Evolutionary conservation across 1,140 invertebrate genomes (phyloP).

Genomic region (Rhizoglyphus robini): DNA sequence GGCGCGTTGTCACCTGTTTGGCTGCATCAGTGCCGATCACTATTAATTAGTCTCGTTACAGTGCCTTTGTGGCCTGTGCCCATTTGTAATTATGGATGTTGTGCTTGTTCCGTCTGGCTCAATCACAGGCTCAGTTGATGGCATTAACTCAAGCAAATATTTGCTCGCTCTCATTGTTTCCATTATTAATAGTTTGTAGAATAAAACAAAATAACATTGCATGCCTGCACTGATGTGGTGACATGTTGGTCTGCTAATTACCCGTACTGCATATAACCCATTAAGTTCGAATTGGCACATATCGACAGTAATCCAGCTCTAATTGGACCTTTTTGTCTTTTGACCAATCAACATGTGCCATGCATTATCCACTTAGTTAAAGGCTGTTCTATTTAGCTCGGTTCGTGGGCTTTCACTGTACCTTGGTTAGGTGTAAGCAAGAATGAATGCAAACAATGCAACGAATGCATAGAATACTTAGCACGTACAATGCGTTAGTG

Average conservation of each 20-base stretch:
- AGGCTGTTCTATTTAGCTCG: too few species aligned
- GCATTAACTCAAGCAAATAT: not conserved
- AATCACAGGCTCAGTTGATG: not conserved
- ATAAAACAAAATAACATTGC: too few species aligned
- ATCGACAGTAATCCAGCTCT: not conserved
- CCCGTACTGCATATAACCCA: too few species aligned
- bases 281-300: too few species aligned
- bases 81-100: conserved; percentile 9
- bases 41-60: conserved; percentile 7
- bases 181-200: not conserved
- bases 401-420: conserved; percentile 11
- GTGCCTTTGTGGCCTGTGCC: not conserved
- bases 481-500: conserved; percentile 7
- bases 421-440: not conserved
- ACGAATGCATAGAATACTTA: not conserved
- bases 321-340: not conserved
- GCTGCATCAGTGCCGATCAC: not conserved
- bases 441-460: not conserved
- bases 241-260: too few species aligned
- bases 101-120: too few species aligned
- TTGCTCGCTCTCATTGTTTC: conserved; percentile 2
- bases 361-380: too few species aligned
- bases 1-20: conserved; percentile 8
- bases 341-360: too few species aligned
- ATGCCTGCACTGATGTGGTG: too few species aligned